These are phyloP conservation scores for Tyria jacobaeae DNA, from an alignment of 2,888 invertebrate species.

Conservation along the genomic window DNA sequence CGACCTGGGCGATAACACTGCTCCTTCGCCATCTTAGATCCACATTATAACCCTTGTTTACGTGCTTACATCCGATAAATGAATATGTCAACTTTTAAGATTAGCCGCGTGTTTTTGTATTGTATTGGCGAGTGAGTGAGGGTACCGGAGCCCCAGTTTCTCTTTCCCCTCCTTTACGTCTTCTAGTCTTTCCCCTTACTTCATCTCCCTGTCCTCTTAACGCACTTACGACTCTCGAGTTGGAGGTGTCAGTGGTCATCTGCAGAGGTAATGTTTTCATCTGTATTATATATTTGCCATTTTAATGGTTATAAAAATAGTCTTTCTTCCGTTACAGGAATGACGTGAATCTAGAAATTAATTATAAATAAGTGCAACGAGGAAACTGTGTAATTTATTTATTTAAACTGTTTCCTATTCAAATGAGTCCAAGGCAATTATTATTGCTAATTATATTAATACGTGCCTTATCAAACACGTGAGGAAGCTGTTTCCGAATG, in stretches of 20 bases:
- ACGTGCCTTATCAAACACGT: neutral
- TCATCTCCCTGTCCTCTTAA: no score
- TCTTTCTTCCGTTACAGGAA: neutral
- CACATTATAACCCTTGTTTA: constrained; percentile 11
- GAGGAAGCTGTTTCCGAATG: neutral
- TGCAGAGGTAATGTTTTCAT: no score
- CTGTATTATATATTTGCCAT: neutral
- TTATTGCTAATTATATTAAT: neutral
- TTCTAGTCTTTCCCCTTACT: no score
- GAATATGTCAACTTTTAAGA: neutral
- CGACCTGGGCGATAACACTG: constrained; percentile 54
- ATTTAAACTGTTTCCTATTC: constrained; percentile 3
- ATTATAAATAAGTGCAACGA: constrained; percentile 7
- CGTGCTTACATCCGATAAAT: neutral
- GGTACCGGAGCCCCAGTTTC: no score
- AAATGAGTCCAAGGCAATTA: constrained; percentile 6
- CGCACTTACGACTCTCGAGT: no score
- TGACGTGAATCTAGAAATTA: constrained; percentile 6
- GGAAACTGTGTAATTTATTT: constrained; percentile 4
- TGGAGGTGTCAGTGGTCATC: no score
- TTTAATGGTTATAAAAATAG: neutral
- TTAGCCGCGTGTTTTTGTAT: neutral
- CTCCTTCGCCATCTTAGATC: constrained; percentile 59
- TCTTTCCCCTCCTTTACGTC: neutral
- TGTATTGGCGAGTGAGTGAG: no score